Base-by-base conservation (phyloP, 1,140 invertebrate genomes). In the Hylaeus anthracinus region DNA sequence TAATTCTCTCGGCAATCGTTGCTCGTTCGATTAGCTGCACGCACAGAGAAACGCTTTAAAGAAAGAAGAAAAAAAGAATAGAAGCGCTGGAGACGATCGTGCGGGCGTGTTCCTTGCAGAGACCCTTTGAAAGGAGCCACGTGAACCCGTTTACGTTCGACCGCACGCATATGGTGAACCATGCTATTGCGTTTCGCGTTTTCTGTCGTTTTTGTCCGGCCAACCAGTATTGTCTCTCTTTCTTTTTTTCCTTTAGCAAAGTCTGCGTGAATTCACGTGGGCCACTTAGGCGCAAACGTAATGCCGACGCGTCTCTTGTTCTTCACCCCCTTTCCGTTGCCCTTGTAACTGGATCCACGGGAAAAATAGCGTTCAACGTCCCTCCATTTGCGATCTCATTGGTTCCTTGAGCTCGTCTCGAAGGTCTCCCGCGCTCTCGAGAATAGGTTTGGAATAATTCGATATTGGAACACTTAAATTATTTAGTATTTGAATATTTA, bases 171-270 rank as follows among this genome's bases (percentile, higher is more conserved):
- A 75, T 75, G 73, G 71, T 73, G 65, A 63, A 67, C 74, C 63
- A 60, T 43, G 60, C 26, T 63, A 78, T 71, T 51, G 67, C 66
- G 64, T 75, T 66, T 64, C 74, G 85, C 60, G 72, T 87, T 88
- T 85, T 79, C 86, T 80, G 79, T 87, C 72, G 82, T 66, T 70
- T 87, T 88, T 88, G 86, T 88, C 78, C 78, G 14, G 14, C 58
- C 64, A 48, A 15, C 41, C 72, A 51, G 45, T 51, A 64, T 80
- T 80, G 72, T 74, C 63, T 58, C 53, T 56, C 10, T 51, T 26
- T 48, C 67, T 79, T 70, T 75, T 64, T 81, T 75, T 78, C 66
- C 55, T 72, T 60, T 10, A 39, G 5, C 58, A 39, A 70, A 51
- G 73, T 53, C 72, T 69, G 58, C 56, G 69, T 73, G 85, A 86